Conservation (phyloP, 2,113 vertebrate genomes). For the Neogale vison region DNA sequence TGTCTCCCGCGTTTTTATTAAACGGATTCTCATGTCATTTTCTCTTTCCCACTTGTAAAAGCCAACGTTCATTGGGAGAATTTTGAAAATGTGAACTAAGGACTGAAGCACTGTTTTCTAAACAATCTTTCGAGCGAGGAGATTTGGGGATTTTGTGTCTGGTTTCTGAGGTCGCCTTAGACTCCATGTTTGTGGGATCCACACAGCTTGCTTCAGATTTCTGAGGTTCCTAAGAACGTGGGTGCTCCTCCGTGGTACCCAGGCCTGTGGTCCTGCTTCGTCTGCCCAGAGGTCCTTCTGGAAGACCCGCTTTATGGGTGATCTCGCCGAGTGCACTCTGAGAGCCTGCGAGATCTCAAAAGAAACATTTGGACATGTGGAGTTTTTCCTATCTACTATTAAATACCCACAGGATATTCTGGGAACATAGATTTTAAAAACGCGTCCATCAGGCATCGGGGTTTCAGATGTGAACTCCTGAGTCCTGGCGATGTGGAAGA, state of each 20-base stretch:
- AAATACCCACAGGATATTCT: constrained; percentile 49
- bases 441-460: not conserved
- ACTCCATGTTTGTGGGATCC: accelerated
- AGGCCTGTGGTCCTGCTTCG: accelerated
- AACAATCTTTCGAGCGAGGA: not conserved
- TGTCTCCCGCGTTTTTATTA: not conserved
- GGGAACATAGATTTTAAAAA: constrained; percentile 23
- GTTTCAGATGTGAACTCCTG: constrained; percentile 55
- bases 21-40: not conserved
- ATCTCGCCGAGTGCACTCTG: not conserved
- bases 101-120: not conserved
- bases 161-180: accelerated
- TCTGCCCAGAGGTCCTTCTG: not conserved
- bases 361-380: not conserved
- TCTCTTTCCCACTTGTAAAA: not conserved
- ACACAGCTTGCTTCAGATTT: accelerated
- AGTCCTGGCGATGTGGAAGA: constrained; percentile 27
- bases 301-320: not conserved
- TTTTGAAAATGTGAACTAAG: not conserved
- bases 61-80: not conserved
- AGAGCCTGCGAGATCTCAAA: not conserved
- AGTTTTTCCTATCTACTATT: constrained; percentile 6
- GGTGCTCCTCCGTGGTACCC: accelerated
- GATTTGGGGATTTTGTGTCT: not conserved
- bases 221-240: accelerated